phyloP scores from a whole-genome alignment of 1,140 invertebrate species.

The Asobara japonica region DNA sequence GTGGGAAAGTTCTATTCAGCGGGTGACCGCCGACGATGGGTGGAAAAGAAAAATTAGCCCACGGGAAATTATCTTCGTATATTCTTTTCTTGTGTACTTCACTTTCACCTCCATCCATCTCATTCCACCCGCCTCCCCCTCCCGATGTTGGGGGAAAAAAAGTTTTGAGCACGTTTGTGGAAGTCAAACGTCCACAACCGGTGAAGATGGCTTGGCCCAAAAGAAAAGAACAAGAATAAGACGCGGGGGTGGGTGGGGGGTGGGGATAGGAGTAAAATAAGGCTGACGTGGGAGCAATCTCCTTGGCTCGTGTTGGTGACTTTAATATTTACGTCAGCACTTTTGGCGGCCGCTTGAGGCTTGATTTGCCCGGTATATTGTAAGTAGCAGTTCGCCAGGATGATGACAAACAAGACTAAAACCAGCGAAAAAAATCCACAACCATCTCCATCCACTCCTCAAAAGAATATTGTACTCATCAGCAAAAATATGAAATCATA shows the following conservation, averaged over 20 bases:
- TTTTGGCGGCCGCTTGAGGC: constrained; percentile 10
- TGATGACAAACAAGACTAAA: constrained; percentile 10
- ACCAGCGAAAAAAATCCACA: not conserved
- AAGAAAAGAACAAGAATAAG: not conserved
- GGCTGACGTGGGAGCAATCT: constrained; percentile 18
- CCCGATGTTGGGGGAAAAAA: not conserved
- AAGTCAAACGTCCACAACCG: constrained; percentile 21
- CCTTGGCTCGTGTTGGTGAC: constrained; percentile 5
- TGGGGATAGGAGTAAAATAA: constrained; percentile 3
- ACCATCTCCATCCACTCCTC: not conserved
- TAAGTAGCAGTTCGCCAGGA: not conserved
- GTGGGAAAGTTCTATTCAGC: not conserved
- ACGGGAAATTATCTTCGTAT: constrained; percentile 55
- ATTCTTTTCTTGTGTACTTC: constrained; percentile 13
- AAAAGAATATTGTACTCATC: constrained; percentile 1
- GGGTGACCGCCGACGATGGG: not conserved
- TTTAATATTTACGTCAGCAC: constrained; percentile 33
- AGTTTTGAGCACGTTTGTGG: constrained; percentile 36
- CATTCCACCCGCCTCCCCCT: not conserved
- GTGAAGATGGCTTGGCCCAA: not conserved
- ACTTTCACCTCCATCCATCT: not conserved
- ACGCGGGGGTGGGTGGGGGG: not conserved
- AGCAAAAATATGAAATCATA: not conserved
- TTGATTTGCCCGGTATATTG: not conserved
- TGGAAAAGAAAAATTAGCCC: constrained; percentile 54